A percentile compares a stretch with the other conserved stretches of the same genome.
These are phyloP conservation scores for Xanthostigma xanthostigma DNA, from an alignment of 2,888 invertebrate genomes.

Conservation along the genomic window DNA sequence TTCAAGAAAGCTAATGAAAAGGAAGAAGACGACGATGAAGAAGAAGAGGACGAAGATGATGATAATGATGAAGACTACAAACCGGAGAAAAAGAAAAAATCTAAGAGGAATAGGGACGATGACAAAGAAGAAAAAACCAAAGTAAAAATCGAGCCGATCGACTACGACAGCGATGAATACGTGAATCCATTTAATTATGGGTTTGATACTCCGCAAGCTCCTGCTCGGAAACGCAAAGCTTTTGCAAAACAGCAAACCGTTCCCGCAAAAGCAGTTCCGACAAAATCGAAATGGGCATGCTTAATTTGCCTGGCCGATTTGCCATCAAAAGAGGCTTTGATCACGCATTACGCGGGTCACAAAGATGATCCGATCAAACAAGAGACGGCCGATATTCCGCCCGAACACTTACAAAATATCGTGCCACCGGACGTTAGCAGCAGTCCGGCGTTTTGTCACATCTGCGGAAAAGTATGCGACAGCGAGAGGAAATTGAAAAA, in stretches of 20 bases:
- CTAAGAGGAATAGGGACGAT: no score
- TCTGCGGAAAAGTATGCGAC: conserved; percentile 25
- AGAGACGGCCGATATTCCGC: background rate
- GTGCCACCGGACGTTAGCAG: background rate
- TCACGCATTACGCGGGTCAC: conserved; percentile 15
- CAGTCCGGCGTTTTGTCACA: conserved; percentile 18
- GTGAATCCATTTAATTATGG: conserved; percentile 6
- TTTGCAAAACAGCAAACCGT: background rate
- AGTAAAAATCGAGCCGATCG: background rate
- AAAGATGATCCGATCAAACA: conserved; percentile 10
- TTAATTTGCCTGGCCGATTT: conserved; percentile 13
- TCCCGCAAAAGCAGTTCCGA: background rate
- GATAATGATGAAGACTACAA: conserved; percentile 1
- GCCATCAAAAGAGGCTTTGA: conserved; percentile 12
- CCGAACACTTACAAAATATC: no score
- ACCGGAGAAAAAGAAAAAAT: background rate
- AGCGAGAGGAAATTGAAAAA: conserved; percentile 22
- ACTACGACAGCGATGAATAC: conserved; percentile 3
- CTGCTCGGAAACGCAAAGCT: conserved; percentile 2
- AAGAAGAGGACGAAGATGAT: background rate
- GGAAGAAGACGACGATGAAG: background rate
- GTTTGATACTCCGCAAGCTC: background rate
- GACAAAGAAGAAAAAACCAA: no score
- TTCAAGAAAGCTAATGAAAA: background rate
- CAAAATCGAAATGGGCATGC: conserved; percentile 13